These are phyloP conservation scores for Diglossa brunneiventris DNA, from an alignment of 2,113 vertebrate species.

Conservation along the genomic window DNA sequence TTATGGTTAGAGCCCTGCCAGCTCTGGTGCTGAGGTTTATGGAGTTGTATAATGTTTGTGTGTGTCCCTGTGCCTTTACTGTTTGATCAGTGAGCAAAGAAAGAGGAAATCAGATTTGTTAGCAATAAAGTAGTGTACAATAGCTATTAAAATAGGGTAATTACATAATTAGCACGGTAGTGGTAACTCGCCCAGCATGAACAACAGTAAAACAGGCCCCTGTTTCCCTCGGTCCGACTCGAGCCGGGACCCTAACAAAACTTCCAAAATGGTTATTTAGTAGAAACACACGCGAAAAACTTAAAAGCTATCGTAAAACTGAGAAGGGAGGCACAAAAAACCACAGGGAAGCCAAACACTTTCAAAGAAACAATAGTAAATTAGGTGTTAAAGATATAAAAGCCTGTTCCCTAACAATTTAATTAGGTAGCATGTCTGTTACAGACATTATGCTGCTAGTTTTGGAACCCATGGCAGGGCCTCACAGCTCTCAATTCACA, in stretches of 20 bases:
- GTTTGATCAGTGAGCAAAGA: background rate
- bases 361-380: constrained; percentile 79
- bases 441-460: constrained; percentile 69
- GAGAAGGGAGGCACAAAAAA: constrained; percentile 68
- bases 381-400: constrained; percentile 79
- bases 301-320: constrained; percentile 69
- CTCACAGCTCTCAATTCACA: constrained; percentile 62
- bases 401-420: constrained; percentile 70
- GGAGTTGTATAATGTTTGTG: constrained; percentile 13
- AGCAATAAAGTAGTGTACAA: constrained; percentile 57
- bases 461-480: constrained; percentile 71
- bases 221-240: background rate
- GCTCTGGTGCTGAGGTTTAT: background rate
- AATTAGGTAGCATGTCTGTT: constrained; percentile 77
- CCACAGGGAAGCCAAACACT: constrained; percentile 72
- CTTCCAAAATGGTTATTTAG: constrained; percentile 58
- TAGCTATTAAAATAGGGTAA: constrained; percentile 62
- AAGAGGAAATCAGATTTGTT: constrained; percentile 60
- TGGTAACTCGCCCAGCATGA: constrained; percentile 56
- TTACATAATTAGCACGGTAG: constrained; percentile 62
- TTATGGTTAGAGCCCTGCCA: background rate
- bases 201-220: constrained; percentile 52
- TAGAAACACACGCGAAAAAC: constrained; percentile 58
- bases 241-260: constrained; percentile 59
- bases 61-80: background rate